Evolutionary conservation across 2,888 invertebrate genomes (phyloP), one percentile per base, ranked within the genome.

Genomic region (Leucophora obtusa): DNA sequence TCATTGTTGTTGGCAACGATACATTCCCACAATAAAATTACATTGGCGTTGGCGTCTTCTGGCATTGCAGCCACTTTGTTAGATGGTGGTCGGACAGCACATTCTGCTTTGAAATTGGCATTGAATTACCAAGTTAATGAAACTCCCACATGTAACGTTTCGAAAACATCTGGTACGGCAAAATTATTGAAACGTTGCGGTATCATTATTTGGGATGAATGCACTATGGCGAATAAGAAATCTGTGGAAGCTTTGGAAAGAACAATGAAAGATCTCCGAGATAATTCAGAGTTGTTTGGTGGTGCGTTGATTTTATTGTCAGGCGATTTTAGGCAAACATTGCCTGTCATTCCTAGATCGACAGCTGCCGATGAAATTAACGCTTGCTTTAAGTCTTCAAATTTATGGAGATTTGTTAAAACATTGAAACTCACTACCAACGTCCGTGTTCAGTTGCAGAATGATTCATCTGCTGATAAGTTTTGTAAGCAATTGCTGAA

Each of bases 101-200:
- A 83, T 82, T 79, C 66, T 21, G 38, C 53, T 15, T 35, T 54
- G 14, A 56, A 68, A 53, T 66, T 80, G 21, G 77, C 80, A 35
- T 79, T 81, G 35, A 82, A 87, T 79, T 79, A 87, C 71, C 85
- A 86, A 73, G 21, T 56, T 50, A 84, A 43, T 72, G 85, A 73
- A 65, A 87, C 72, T 50, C 53, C 78, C 43, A 74, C 79, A 21
- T 69, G 50, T 43, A 59, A 59, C n/a, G n/a, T n/a, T n/a, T n/a
- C n/a, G n/a, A n/a, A n/a, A n/a, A n/a, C n/a, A n/a, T n/a, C n/a
- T n/a, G n/a, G n/a, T n/a, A n/a, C n/a, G n/a, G n/a, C n/a, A n/a
- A n/a, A n/a, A n/a, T n/a, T n/a, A n/a, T n/a, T n/a, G n/a, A n/a
- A n/a, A n/a, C 43, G n/a, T 8, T 54, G 54, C 38, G 60, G 62